Base-by-base conservation (phyloP, 2,113 vertebrate genomes). In the Hippocampus zosterae region DNA sequence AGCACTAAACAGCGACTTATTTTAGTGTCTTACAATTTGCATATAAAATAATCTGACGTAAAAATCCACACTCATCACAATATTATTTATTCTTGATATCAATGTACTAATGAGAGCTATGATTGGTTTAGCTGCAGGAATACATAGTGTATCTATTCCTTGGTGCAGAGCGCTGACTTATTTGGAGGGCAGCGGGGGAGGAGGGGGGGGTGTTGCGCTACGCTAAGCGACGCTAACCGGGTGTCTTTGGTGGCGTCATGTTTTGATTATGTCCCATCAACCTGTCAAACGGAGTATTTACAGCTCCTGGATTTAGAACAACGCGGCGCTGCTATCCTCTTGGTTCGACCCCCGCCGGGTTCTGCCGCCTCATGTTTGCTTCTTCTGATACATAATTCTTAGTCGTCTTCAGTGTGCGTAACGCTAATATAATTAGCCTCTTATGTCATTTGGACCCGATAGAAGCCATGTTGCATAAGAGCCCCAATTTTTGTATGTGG, bases 241-340 rank as follows among this genome's bases (percentile, higher is more conserved):
- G 40, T 64, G 40, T 44, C 62, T 64, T 41, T 44, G 63, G 63
- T 15, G 63, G 23, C 63, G 42, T 65, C 42, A 27, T 65, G 16
- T 65, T 65, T 25, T 65, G 42, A 65, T 37, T 65, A 42, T 1
- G 23, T 25, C 42, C 63, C 63, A 65, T 65, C 41, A 65, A 65
- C 27, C 63, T 65, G 63, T 65, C 63, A 65, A 25, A 65, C 42
- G 25, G 23, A 65, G 63, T 48, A 46, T 65, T 65, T 65, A 46
- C 63, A 46, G 42, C 13, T 3, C 16, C 63, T 65, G 13, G 63
- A 65, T 65, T 46, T 65, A 65, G 63, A 65, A 65, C 63, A 25
- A 65, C 63, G 63, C 8, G 63, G 42, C 4, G 15, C 23, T 27
- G 41, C 18, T 46, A 46, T 64, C 40, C 15, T 65, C 62, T 44